Conservation (phyloP, 1,140 invertebrate species). For the Conus ventricosus region DNA sequence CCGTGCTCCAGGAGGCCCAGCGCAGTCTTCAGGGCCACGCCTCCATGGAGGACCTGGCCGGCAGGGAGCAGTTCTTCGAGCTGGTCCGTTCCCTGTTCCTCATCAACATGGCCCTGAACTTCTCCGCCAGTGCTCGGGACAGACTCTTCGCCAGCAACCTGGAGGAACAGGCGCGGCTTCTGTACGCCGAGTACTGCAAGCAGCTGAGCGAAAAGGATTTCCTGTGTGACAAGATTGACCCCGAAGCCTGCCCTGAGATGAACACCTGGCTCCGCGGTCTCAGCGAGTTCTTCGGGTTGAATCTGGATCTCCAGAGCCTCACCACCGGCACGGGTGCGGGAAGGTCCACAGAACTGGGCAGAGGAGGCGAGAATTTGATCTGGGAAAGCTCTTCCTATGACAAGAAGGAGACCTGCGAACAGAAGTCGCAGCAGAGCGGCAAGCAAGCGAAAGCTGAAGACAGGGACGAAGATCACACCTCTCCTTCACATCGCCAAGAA, state of each 20-base stretch:
- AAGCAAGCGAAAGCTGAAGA: background rate
- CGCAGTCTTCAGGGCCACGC: slow-evolving; percentile 32
- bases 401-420: background rate
- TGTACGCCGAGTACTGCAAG: slow-evolving; percentile 39
- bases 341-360: background rate
- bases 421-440: background rate
- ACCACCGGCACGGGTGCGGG: too few species aligned
- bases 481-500: background rate
- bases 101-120: slow-evolving; percentile 6
- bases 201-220: slow-evolving; percentile 30
- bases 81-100: slow-evolving; percentile 40
- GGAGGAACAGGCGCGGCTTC: slow-evolving; percentile 26
- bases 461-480: background rate
- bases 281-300: background rate
- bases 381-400: background rate
- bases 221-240: background rate
- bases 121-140: slow-evolving; percentile 30
- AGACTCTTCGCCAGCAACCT: slow-evolving; percentile 19
- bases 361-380: background rate
- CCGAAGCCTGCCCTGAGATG: background rate
- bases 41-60: background rate
- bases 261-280: background rate
- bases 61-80: slow-evolving; percentile 37
- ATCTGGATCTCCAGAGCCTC: background rate
- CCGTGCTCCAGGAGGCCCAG: slow-evolving; percentile 19